Base-by-base conservation (phyloP, 2,888 invertebrate genomes). In the Prosopocoilus inquinatus region DNA sequence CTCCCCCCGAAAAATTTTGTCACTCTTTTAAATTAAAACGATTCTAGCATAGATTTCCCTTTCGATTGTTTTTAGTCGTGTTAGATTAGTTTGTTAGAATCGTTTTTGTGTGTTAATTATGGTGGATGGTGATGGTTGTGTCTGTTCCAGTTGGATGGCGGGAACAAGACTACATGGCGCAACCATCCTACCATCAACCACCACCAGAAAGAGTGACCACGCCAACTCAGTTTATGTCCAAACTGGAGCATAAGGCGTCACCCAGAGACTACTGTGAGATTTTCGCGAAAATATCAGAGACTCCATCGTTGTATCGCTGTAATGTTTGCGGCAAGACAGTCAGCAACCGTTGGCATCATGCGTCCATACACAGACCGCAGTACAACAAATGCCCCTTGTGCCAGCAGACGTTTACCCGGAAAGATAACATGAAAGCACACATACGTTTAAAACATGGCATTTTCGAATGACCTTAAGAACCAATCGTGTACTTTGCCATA, bases 401-500 rank as follows among this genome's bases (percentile, higher is more conserved):
- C 72, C 81, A 82, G 44, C 82, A 83, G 62, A 80, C 82, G 52
- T 81, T 86, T 67, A 86, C 86, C 43, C 79, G 86, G 58, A 86
- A 84, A 61, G 86, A 87, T 72, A 86, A 86, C 73, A 80, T 85
- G 69, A 86, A 86, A 76, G 80, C 83, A 55, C 87, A 86, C 73
- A 82, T 87, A 62, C 81, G 82, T 66, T 81, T 82, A 75, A 86
- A 86, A 74, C 86, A 86, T 72, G 66, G 68, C 28, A 48, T 47
- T 28, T 53, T 48, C 20, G 39, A 47, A 34, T 41, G 15, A 41
- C 9, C 12, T 36, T 36, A 36, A 28, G 20, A 28, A 28, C 20
- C 5, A 28, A 4, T 28, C 20, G 20, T 28, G 20, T 28, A 28
- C 20, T 28, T 28, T 28, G 20, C 20, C 20, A 28, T 28, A 28